Evolutionary conservation across 2,797 vertebrate species (phyloP).

Genomic region (Nyctalus aviator): DNA sequence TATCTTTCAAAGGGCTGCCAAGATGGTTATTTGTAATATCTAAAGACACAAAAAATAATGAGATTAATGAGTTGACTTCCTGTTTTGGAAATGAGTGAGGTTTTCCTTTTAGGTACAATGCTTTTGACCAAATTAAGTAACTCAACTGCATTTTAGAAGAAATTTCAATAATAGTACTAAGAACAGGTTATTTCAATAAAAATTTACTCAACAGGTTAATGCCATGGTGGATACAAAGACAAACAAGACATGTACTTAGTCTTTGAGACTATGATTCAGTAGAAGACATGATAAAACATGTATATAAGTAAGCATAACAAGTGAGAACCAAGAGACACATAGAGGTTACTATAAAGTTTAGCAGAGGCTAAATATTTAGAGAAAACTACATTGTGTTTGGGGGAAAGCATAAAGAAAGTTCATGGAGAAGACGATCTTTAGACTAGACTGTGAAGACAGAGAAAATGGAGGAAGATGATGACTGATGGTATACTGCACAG

Average conservation of each 20-base stretch:
- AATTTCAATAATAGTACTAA: slow-evolving; percentile 20
- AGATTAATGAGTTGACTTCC: not conserved
- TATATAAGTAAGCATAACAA: not conserved
- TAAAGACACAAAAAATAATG: not conserved
- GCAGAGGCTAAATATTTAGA: not conserved
- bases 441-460: not conserved
- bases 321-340: not conserved
- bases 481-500: not conserved
- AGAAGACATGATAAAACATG: not conserved
- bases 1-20: slow-evolving; percentile 35
- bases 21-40: not conserved
- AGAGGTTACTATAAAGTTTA: not conserved
- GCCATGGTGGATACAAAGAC: not conserved
- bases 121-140: not conserved
- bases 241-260: not conserved
- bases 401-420: not conserved
- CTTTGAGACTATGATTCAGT: not conserved
- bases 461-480: not conserved
- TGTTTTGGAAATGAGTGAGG: not conserved
- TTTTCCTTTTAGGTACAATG: not conserved
- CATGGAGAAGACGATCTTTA: not conserved
- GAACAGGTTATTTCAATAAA: not conserved
- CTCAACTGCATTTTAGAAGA: slow-evolving; percentile 9
- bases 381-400: not conserved
- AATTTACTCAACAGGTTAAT: not conserved